Percentiles rank a stretch among this genome's conserved stretches.
phyloP scores from a whole-genome alignment of 2,888 invertebrate species.

The Drosophila demipolita region DNA sequence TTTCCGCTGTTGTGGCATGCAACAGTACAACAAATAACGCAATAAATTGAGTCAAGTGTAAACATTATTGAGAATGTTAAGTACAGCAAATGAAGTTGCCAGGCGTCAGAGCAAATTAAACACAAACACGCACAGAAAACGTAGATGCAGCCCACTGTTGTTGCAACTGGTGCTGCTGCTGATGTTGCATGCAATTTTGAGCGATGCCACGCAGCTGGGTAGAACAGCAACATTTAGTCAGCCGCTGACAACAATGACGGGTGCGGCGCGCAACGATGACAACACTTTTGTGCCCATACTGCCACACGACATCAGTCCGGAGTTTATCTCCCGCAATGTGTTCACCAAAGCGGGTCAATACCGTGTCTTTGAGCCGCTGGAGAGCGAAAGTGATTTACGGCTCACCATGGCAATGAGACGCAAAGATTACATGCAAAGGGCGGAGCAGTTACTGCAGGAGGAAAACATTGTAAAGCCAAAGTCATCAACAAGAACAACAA shows the following conservation, averaged over 20 bases:
- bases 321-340: constrained; percentile 77
- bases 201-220: constrained; percentile 16
- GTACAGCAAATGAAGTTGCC: constrained; percentile 48
- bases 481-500: not conserved
- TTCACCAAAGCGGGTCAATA: constrained; percentile 83
- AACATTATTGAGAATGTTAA: constrained; percentile 62
- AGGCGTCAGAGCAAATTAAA: constrained; percentile 61
- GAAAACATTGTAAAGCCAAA: not conserved
- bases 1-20: constrained; percentile 55
- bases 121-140: constrained; percentile 72
- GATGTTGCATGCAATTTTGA: constrained; percentile 25
- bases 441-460: constrained; percentile 11
- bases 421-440: constrained; percentile 45
- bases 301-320: constrained; percentile 71
- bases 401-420: constrained; percentile 53
- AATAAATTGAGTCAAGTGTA: constrained; percentile 10
- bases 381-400: constrained; percentile 79
- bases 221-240: constrained; percentile 56
- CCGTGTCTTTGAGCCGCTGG: constrained; percentile 79
- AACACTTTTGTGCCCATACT: constrained; percentile 81
- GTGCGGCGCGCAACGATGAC: constrained; percentile 58
- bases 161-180: constrained; percentile 28
- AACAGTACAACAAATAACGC: constrained; percentile 38
- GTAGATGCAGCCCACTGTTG: constrained; percentile 53
- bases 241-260: constrained; percentile 63